Evolutionary conservation across 2,797 vertebrate genomes (phyloP).

Genomic region (Leptodactylus fallax): DNA sequence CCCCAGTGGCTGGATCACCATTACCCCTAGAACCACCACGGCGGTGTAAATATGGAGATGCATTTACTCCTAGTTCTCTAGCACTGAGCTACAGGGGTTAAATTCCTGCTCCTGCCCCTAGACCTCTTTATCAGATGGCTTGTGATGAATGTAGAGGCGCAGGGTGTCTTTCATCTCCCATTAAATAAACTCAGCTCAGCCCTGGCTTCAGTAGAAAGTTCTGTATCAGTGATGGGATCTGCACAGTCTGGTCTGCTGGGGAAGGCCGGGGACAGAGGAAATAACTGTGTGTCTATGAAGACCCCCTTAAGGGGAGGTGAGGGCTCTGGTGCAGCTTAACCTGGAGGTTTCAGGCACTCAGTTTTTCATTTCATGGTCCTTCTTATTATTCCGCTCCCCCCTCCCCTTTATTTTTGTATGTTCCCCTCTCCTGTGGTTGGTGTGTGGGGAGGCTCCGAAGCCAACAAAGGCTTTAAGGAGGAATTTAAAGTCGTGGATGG

Average conservation of each 20-base stretch:
- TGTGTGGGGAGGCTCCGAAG: slow-evolving; percentile 2
- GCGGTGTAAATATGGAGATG: neutral
- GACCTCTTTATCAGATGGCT: slow-evolving; percentile 7
- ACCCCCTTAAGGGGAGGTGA: slow-evolving; percentile 43
- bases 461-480: slow-evolving; percentile 37
- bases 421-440: neutral
- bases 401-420: slow-evolving; percentile 16
- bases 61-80: neutral
- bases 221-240: slow-evolving; percentile 78
- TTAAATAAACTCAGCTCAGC: slow-evolving; percentile 73
- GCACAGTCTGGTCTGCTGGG: slow-evolving; percentile 70
- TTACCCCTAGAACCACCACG: neutral
- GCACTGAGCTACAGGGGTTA: neutral
- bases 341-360: slow-evolving; percentile 8
- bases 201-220: slow-evolving; percentile 68
- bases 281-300: slow-evolving; percentile 67
- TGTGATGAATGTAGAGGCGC: slow-evolving; percentile 5
- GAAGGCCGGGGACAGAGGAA: slow-evolving; percentile 69
- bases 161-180: slow-evolving; percentile 63
- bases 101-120: neutral
- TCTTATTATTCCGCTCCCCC: neutral
- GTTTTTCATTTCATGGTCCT: neutral
- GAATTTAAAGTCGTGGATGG: slow-evolving; percentile 22
- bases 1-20: neutral
- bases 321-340: slow-evolving; percentile 46